phyloP scores from a whole-genome alignment of 2,113 vertebrate genomes.

The Platysteira castanea region DNA sequence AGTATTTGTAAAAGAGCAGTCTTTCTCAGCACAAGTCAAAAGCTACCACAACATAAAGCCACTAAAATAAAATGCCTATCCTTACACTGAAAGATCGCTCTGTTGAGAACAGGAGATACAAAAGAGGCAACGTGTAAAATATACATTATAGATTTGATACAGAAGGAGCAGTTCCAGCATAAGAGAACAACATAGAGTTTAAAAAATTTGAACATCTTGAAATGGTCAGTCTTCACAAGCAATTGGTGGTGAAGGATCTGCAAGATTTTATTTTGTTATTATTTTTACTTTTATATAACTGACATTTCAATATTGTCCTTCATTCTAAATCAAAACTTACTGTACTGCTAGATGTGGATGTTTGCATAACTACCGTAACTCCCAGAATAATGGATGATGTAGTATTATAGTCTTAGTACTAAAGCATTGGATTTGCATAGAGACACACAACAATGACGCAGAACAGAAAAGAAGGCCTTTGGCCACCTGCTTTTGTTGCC shows the following conservation, averaged over 20 bases:
- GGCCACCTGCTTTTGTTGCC: neutral
- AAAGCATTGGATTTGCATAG: neutral
- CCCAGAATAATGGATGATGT: neutral
- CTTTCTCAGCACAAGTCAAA: neutral
- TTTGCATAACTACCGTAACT: neutral
- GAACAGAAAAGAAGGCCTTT: neutral
- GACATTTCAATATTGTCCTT: neutral
- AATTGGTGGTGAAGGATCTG: neutral
- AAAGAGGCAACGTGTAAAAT: neutral
- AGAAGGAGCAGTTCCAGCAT: neutral
- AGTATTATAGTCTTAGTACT: neutral
- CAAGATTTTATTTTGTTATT: neutral
- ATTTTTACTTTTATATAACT: neutral
- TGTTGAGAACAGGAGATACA: neutral
- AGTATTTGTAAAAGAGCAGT: neutral
- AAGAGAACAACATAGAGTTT: neutral
- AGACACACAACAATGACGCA: neutral
- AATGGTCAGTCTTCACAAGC: neutral
- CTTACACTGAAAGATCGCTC: neutral
- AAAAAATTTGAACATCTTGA: neutral
- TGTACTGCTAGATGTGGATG: neutral
- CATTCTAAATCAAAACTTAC: neutral
- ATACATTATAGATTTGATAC: neutral
- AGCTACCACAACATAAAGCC: neutral
- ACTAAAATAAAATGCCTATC: neutral